A percentile compares a stretch with the other conserved stretches of the same genome.
Evolutionary conservation across 53 echinoderm and acorn worm species (phyloP).

Genomic region (Apostichopus leukothele): DNA sequence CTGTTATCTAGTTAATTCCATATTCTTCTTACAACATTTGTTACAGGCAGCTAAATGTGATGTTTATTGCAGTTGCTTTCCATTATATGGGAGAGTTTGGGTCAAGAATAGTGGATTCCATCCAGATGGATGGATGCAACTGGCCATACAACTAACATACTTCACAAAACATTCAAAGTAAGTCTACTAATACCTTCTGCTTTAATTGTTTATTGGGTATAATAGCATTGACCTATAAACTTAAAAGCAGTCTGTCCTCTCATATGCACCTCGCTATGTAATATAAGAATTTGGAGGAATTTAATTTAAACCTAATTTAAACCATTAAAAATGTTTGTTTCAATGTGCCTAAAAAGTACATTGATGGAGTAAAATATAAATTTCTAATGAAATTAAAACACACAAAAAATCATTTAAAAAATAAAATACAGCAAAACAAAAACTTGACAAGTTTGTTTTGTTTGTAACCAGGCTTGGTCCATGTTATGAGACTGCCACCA

Average conservation of each 20-base stretch:
- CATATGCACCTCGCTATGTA: too few species aligned
- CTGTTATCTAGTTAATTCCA: too few species aligned
- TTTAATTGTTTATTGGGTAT: not conserved
- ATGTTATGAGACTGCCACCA: slow-evolving; percentile 87
- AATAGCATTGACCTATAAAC: too few species aligned
- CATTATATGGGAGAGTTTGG: slow-evolving; percentile 49
- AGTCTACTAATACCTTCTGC: not conserved
- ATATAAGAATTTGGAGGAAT: too few species aligned
- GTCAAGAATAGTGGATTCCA: slow-evolving; percentile 62
- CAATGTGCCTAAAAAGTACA: too few species aligned
- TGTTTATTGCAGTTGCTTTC: slow-evolving; percentile 47
- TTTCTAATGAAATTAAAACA: too few species aligned
- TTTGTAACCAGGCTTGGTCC: slow-evolving; percentile 60
- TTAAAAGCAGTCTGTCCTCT: too few species aligned
- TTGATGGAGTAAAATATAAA: too few species aligned
- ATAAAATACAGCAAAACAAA: too few species aligned
- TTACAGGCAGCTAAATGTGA: slow-evolving; percentile 57
- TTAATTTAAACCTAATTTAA: too few species aligned
- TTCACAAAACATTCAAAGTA: slow-evolving; percentile 69
- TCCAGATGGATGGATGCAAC: slow-evolving; percentile 74
- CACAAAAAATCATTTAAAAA: too few species aligned
- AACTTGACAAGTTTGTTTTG: not conserved
- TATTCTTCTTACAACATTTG: not conserved
- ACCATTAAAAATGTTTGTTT: too few species aligned
- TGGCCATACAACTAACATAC: slow-evolving; percentile 74